Evolutionary conservation across 2,113 vertebrate genomes (phyloP).

Genomic region (Plestiodon gilberti): DNA sequence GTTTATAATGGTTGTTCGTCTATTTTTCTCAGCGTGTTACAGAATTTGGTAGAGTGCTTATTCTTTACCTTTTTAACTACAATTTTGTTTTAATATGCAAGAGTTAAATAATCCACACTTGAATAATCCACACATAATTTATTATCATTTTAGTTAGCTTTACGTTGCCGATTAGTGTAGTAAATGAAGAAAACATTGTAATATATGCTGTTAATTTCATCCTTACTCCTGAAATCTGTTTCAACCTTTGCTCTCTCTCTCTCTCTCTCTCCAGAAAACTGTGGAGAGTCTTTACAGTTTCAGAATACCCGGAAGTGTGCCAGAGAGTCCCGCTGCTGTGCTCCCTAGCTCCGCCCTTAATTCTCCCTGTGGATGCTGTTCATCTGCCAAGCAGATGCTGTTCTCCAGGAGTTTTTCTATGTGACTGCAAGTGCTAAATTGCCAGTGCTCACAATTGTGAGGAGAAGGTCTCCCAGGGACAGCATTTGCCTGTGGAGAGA

Average conservation of each 20-base stretch:
- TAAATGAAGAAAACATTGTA: conserved; percentile 33
- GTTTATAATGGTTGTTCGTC: conserved; percentile 23
- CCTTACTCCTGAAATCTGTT: neutral
- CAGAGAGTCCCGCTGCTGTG: too few species aligned
- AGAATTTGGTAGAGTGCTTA: conserved; percentile 28
- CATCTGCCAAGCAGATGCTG: too few species aligned
- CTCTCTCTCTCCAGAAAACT: neutral
- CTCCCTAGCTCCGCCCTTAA: too few species aligned
- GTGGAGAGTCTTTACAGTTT: too few species aligned
- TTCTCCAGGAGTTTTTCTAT: too few species aligned
- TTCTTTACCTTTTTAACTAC: conserved; percentile 9
- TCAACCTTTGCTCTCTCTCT: conserved; percentile 34
- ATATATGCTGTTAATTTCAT: conserved; percentile 28
- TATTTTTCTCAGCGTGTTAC: conserved; percentile 4
- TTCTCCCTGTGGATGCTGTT: too few species aligned
- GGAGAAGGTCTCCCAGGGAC: too few species aligned
- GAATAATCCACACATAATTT: conserved; percentile 11
- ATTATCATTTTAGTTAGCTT: conserved; percentile 34
- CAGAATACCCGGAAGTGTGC: too few species aligned
- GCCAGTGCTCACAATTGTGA: too few species aligned
- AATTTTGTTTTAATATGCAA: conserved; percentile 43
- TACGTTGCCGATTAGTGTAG: conserved; percentile 8
- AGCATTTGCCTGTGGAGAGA: too few species aligned
- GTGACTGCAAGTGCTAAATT: too few species aligned
- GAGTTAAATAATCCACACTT: neutral